A percentile compares a stretch with the other conserved stretches of the same genome.
These are phyloP conservation scores for Rugalucina vietnamica DNA, from an alignment of 2,888 invertebrate genomes.

Conservation along the genomic window DNA sequence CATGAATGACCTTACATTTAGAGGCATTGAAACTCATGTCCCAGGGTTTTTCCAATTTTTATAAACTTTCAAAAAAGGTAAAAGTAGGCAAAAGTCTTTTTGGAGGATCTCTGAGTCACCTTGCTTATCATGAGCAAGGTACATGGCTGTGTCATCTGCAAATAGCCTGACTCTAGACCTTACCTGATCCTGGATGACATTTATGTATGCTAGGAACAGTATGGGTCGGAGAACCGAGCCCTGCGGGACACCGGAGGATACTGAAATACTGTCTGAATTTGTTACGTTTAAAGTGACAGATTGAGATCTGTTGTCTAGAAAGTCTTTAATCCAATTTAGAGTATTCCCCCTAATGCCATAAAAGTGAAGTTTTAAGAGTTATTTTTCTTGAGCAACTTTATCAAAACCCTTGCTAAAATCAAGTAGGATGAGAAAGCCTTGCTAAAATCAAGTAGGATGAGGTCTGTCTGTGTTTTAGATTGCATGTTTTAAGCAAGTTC, in stretches of 20 bases:
- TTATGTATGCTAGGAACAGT: too few relatives aligned
- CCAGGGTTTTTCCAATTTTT: background rate
- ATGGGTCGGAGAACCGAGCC: too few relatives aligned
- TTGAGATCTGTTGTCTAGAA: too few relatives aligned
- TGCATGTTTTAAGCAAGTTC: background rate
- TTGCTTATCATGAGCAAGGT: background rate
- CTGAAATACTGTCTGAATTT: background rate
- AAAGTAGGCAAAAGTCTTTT: background rate
- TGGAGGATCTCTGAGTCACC: background rate
- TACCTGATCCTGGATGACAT: too few relatives aligned
- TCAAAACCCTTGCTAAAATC: background rate
- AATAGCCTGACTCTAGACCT: too few relatives aligned
- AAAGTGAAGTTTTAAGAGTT: background rate
- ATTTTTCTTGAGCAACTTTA: background rate
- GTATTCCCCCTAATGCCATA: background rate
- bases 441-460: background rate
- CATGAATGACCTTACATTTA: background rate
- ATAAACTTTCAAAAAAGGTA: too few relatives aligned
- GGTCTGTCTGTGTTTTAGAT: too few relatives aligned
- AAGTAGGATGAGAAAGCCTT: background rate
- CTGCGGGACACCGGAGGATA: too few relatives aligned
- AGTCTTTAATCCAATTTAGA: background rate
- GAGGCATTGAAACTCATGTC: background rate
- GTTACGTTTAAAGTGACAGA: background rate
- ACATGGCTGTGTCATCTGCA: background rate